Evolutionary conservation across 2,113 vertebrate genomes (phyloP).

Genomic region (Bucco capensis): DNA sequence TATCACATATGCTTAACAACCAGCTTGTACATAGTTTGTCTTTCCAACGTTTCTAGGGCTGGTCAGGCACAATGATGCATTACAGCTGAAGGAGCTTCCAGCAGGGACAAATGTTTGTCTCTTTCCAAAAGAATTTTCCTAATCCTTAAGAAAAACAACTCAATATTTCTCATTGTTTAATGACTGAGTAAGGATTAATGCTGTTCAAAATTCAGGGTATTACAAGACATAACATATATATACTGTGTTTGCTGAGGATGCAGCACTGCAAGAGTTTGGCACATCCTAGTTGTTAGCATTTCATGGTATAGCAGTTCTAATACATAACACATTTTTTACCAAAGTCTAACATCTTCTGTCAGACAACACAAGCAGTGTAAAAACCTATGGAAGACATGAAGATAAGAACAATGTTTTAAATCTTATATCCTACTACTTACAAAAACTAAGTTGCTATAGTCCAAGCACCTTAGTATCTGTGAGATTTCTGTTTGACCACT

Average conservation of each 20-base stretch:
- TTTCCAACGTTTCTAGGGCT: constrained; percentile 80
- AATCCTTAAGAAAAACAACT: constrained; percentile 72
- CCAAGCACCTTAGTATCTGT: fast-evolving
- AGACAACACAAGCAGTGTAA: not conserved
- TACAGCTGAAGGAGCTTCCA: constrained; percentile 72
- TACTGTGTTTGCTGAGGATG: not conserved
- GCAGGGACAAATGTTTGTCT: constrained; percentile 81
- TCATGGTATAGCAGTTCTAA: not conserved
- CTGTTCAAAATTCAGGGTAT: not conserved
- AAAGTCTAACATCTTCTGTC: not conserved
- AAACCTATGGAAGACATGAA: not conserved
- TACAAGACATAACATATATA: not conserved
- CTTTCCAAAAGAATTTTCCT: constrained; percentile 75
- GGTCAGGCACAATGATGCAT: constrained; percentile 78
- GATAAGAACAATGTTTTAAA: not conserved
- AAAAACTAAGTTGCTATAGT: not conserved
- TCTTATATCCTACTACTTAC: not conserved
- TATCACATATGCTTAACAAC: constrained; percentile 80
- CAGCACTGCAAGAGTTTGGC: not conserved
- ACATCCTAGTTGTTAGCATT: not conserved
- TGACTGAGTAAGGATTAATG: constrained; percentile 58
- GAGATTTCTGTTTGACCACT: not conserved
- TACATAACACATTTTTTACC: not conserved
- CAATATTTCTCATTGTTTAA: constrained; percentile 68
- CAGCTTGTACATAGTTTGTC: constrained; percentile 83